Evolutionary conservation across 2,797 vertebrate genomes (phyloP).

Genomic region (Sebastes nivosus): DNA sequence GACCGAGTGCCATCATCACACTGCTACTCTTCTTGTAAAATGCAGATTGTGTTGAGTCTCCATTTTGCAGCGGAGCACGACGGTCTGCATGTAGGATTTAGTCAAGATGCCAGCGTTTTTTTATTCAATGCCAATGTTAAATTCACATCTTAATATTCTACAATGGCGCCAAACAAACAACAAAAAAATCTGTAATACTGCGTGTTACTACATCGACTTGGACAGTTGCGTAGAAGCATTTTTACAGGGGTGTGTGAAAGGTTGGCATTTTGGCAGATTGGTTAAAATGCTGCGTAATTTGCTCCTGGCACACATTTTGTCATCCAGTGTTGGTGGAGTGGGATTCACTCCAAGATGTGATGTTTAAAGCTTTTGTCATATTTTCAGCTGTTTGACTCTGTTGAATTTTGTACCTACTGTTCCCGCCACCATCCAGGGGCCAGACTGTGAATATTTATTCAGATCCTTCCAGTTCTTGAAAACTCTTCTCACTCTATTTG

Average conservation of each 20-base stretch:
- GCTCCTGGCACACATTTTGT: slow-evolving; percentile 41
- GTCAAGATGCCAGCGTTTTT: background rate
- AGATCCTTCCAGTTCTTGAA: background rate
- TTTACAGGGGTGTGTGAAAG: slow-evolving; percentile 7
- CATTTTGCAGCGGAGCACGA: background rate
- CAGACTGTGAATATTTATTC: slow-evolving; percentile 4
- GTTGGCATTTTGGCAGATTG: slow-evolving; percentile 43
- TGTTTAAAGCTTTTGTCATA: slow-evolving; percentile 42
- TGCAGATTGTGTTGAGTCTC: slow-evolving; percentile 7
- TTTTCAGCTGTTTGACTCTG: slow-evolving; percentile 22
- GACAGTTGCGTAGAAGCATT: slow-evolving; percentile 10
- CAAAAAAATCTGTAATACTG: background rate
- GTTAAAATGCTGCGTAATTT: slow-evolving; percentile 48
- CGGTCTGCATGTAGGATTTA: background rate
- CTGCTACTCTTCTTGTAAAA: slow-evolving; percentile 15
- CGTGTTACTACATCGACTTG: slow-evolving; percentile 16
- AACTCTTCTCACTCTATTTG: slow-evolving; percentile 2
- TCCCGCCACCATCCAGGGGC: background rate
- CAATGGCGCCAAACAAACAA: background rate
- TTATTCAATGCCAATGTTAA: background rate
- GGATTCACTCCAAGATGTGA: slow-evolving; percentile 39
- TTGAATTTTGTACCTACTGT: background rate
- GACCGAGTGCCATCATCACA: slow-evolving; percentile 2
- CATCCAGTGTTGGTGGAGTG: slow-evolving; percentile 36
- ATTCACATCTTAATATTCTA: slow-evolving; percentile 4